phyloP scores from a whole-genome alignment of 2,113 vertebrate species.

The Axis porcinus region DNA sequence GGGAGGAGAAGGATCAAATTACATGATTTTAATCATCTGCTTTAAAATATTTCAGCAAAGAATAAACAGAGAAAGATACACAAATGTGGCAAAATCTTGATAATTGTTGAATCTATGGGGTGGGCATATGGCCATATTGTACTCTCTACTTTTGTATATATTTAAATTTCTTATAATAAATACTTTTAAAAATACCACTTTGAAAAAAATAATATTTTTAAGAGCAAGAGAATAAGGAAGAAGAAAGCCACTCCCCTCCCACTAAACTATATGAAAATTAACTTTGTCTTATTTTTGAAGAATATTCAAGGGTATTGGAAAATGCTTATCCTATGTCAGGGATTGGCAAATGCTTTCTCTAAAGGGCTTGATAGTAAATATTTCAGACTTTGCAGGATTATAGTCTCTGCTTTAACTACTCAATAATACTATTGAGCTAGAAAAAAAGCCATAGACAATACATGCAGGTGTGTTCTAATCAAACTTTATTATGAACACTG shows the following conservation, averaged over 20 bases:
- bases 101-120: background rate
- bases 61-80: background rate
- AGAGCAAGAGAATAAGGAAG: background rate
- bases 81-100: background rate
- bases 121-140: background rate
- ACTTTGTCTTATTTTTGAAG: background rate
- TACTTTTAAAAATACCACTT: background rate
- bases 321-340: background rate
- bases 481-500: background rate
- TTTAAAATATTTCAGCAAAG: background rate
- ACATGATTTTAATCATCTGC: background rate
- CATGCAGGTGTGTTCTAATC: background rate
- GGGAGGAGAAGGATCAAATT: background rate
- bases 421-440: background rate
- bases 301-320: background rate
- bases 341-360: background rate
- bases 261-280: background rate
- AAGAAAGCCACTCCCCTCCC: background rate
- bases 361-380: background rate
- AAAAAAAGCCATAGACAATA: background rate
- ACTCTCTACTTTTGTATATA: background rate
- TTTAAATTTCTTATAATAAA: background rate
- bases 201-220: background rate
- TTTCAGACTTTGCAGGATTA: background rate
- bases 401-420: background rate